phyloP scores from a whole-genome alignment of 2,888 invertebrate species.

The Didymodactylos carnosus region DNA sequence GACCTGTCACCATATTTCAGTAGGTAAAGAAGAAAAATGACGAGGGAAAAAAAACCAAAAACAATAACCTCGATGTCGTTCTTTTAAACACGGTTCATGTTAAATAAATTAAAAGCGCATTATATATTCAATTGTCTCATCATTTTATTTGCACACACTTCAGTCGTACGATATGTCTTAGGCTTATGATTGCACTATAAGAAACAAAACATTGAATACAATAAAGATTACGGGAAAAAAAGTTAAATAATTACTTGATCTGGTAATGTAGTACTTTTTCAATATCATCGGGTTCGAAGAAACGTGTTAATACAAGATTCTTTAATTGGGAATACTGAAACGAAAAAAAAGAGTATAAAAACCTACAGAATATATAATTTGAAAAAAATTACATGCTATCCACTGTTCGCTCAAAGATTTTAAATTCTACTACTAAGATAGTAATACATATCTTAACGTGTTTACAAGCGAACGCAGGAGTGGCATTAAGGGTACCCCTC shows the following conservation, averaged over 20 bases:
- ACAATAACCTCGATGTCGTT: too few species aligned
- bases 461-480: constrained; percentile 50
- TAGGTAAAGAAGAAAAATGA: too few species aligned
- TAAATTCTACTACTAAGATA: too few species aligned
- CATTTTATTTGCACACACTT: not conserved
- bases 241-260: not conserved
- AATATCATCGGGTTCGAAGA: constrained; percentile 78
- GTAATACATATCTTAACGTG: not conserved
- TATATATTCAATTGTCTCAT: too few species aligned
- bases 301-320: constrained; percentile 87
- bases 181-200: not conserved
- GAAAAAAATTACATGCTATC: too few species aligned
- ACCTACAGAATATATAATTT: too few species aligned
- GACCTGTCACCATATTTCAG: too few species aligned
- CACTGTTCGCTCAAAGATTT: too few species aligned
- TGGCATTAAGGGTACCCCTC: too few species aligned
- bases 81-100: too few species aligned
- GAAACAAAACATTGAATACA: not conserved
- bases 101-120: too few species aligned
- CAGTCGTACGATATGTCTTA: not conserved
- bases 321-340: constrained; percentile 73
- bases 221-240: not conserved
- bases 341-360: not conserved
- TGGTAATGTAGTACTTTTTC: constrained; percentile 48
- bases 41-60: too few species aligned